Evolutionary conservation across 2,888 invertebrate species (phyloP), one percentile per base, ranked within the genome.

Genomic region (Lasioglossum vierecki): DNA sequence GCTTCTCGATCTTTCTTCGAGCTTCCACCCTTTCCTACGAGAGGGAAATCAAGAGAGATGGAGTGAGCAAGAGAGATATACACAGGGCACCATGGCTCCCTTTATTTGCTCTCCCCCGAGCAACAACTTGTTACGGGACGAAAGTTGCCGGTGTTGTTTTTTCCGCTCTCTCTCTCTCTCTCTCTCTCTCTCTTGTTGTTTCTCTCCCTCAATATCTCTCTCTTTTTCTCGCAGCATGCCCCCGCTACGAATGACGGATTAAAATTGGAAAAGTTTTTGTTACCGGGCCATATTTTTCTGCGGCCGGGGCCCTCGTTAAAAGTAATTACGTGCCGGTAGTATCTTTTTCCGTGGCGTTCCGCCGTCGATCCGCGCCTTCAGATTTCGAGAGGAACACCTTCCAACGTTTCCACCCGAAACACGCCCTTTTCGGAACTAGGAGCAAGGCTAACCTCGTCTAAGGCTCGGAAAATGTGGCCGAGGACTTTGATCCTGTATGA

Each of bases 191-290:
- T 60, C 13, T 26, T 0, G 13, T 8, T 41, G 1, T 8, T 0
- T 44, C 44, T 13, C 44, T 44, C 13, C 0, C 60, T 11, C 5
- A 0, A 44, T 11, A 13, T n/a, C 13, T n/a, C 39, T 57, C 57
- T 13, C 30, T 6, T 30, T 30, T 6, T 41, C 18, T 39, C 26
- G 18, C 79, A 57, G 57, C 66, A 71, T 84, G 75, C 63, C 85
- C 46, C 88, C 88, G 84, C 87, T 85, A 87, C 92, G 90, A 92
- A 92, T 92, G 92, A 92, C 91, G 92, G 90, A 92, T 92, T 92
- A 91, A 92, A 92, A 92, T 92, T 92, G 91, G 92, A 91, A 92
- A 92, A 92, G 90, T 92, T 92, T 89, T 90, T 91, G 88, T 88
- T 89, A 88, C 88, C 91, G 85, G 87, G 87, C 89, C 89, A 90